A percentile compares a stretch with the other conserved stretches of the same genome.
phyloP scores from a whole-genome alignment of 2,113 vertebrate species.

The Corythoichthys haematopterus region DNA sequence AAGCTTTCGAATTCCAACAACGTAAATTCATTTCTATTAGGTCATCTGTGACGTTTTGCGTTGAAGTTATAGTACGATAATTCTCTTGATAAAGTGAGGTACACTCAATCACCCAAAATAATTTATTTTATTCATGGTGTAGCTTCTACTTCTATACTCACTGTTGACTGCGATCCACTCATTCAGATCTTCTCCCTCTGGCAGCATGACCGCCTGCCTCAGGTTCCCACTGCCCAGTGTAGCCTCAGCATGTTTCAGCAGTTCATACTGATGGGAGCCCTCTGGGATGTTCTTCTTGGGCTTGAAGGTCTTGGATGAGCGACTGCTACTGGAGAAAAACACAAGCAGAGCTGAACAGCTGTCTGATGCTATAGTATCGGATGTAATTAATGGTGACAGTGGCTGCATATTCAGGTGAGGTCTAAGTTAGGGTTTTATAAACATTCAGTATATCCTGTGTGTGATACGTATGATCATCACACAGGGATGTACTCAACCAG shows the following conservation, averaged over 20 bases:
- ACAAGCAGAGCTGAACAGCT: slow-evolving; percentile 10
- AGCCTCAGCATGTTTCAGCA: slow-evolving; percentile 91
- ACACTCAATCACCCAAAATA: neutral
- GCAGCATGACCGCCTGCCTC: slow-evolving; percentile 89
- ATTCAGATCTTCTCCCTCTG: slow-evolving; percentile 93
- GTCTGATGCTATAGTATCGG: neutral
- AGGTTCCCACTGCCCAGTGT: slow-evolving; percentile 92
- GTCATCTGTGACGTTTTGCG: too few relatives aligned
- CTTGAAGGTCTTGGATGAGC: slow-evolving; percentile 94
- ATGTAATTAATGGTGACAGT: too few relatives aligned
- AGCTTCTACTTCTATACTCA: slow-evolving; percentile 63
- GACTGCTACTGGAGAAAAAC: slow-evolving; percentile 74
- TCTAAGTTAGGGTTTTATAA: too few relatives aligned
- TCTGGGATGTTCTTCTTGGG: slow-evolving; percentile 96
- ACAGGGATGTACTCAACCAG: too few relatives aligned
- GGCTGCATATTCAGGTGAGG: too few relatives aligned
- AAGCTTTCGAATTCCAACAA: too few relatives aligned
- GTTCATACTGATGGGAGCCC: slow-evolving; percentile 93
- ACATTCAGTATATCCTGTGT: too few relatives aligned
- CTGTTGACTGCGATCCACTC: slow-evolving; percentile 98
- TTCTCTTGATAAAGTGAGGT: neutral
- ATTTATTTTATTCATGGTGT: neutral
- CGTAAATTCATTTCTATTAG: too few relatives aligned
- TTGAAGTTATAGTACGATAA: neutral
- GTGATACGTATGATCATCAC: too few relatives aligned